Percentiles rank a stretch among this genome's conserved stretches.
Evolutionary conservation across 2,797 vertebrate genomes (phyloP).

Genomic region (Taeniopygia guttata): DNA sequence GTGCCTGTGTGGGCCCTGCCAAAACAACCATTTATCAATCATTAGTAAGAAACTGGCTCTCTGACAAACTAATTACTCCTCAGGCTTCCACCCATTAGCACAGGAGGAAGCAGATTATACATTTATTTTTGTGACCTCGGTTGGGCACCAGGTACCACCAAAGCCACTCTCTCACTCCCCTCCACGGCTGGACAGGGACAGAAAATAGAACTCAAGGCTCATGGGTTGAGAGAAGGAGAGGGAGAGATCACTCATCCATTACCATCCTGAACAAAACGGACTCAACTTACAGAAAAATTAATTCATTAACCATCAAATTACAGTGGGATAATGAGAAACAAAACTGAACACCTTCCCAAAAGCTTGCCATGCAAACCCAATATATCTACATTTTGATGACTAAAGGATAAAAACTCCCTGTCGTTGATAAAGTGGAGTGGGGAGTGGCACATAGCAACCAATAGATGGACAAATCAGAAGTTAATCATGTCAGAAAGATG

Average conservation of each 20-base stretch:
- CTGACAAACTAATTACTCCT: slow-evolving; percentile 33
- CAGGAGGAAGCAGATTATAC: slow-evolving; percentile 31
- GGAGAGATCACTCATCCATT: background rate
- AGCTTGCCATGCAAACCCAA: background rate
- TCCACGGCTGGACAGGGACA: background rate
- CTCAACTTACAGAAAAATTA: background rate
- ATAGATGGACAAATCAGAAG: background rate
- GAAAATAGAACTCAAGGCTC: background rate
- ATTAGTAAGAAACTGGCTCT: slow-evolving; percentile 29
- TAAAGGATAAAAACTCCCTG: background rate
- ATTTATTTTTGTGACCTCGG: background rate
- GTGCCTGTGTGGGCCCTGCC: background rate
- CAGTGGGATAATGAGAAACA: background rate
- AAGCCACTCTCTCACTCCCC: background rate
- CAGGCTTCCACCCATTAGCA: slow-evolving; percentile 1
- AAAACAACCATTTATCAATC: slow-evolving; percentile 30
- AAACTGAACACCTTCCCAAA: background rate
- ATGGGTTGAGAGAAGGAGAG: background rate
- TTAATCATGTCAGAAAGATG: background rate
- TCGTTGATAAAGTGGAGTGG: background rate
- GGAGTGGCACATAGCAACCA: background rate
- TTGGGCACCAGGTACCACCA: background rate
- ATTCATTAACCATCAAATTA: background rate
- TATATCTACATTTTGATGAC: background rate
- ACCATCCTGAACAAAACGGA: background rate